phyloP scores from a whole-genome alignment of 2,888 invertebrate genomes.

The Polietes domitor region DNA sequence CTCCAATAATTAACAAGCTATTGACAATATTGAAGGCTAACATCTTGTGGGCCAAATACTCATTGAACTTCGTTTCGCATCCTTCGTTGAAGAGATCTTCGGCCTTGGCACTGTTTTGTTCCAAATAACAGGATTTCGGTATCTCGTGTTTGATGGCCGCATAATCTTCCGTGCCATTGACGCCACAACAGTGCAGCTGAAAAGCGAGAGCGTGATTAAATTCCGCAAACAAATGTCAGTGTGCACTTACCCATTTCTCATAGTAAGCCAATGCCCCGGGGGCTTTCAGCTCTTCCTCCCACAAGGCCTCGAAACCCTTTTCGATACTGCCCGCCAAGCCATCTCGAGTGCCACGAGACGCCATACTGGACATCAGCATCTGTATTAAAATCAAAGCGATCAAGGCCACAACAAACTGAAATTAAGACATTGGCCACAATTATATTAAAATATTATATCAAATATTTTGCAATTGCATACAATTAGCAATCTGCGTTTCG shows the following conservation, averaged over 20 bases:
- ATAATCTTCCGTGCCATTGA: slow-evolving; percentile 75
- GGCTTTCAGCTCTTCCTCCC: slow-evolving; percentile 72
- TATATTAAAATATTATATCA: background rate
- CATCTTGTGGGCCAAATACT: slow-evolving; percentile 74
- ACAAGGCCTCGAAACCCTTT: slow-evolving; percentile 74
- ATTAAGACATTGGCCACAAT: background rate
- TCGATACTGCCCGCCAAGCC: slow-evolving; percentile 76
- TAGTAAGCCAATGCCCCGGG: slow-evolving; percentile 75
- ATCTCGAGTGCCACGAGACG: slow-evolving; percentile 76
- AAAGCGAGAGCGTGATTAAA: background rate
- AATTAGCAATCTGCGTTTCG: slow-evolving; percentile 71
- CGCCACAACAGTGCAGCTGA: slow-evolving; percentile 75
- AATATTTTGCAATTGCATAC: slow-evolving; percentile 69
- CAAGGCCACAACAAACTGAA: slow-evolving; percentile 72
- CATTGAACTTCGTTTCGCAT: slow-evolving; percentile 74
- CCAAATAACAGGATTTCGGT: slow-evolving; percentile 73
- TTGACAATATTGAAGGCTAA: slow-evolving; percentile 74
- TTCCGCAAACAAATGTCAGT: background rate
- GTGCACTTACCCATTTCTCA: slow-evolving; percentile 72
- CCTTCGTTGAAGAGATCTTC: slow-evolving; percentile 71
- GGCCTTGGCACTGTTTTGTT: slow-evolving; percentile 70
- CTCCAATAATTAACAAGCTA: slow-evolving; percentile 74
- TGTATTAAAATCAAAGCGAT: slow-evolving; percentile 72
- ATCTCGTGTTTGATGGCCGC: slow-evolving; percentile 72
- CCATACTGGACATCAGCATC: slow-evolving; percentile 76